phyloP scores from a whole-genome alignment of 37 sponge, comb jelly and placozoan species.

The Beroe forskalii region DNA sequence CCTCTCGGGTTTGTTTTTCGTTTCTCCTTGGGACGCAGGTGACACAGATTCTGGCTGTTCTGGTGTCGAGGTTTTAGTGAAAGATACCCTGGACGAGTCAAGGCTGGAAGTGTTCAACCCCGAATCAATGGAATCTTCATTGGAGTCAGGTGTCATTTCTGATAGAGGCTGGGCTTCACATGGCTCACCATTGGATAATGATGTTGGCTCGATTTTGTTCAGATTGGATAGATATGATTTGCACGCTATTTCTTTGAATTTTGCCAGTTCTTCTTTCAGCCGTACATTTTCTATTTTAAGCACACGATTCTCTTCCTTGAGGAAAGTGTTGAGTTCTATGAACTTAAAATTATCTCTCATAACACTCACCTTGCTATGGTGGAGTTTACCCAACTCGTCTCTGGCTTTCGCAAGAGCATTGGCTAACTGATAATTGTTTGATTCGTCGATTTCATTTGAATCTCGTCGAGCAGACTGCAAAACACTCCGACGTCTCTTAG shows the following conservation, averaged over 20 bases:
- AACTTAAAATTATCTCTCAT: neutral
- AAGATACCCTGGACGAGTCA: neutral
- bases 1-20: neutral
- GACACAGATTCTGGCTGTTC: neutral
- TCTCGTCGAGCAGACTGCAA: neutral
- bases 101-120: conserved; percentile 5
- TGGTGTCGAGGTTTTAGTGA: neutral
- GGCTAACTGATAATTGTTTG: conserved; percentile 18
- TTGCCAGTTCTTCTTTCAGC: neutral
- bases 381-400: neutral
- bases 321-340: neutral
- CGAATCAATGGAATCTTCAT: neutral
- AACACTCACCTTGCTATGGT: neutral
- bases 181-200: too few relatives aligned
- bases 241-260: neutral
- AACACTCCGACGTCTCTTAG: neutral
- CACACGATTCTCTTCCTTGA: neutral
- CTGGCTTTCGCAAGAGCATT: conserved; percentile 12
- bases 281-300: neutral
- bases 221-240: neutral
- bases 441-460: neutral
- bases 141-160: neutral
- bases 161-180: too few relatives aligned
- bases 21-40: neutral
- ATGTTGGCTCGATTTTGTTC: neutral